These are phyloP conservation scores for Oreochromis tanganicae DNA, from an alignment of 2,113 vertebrate species.

Conservation along the genomic window DNA sequence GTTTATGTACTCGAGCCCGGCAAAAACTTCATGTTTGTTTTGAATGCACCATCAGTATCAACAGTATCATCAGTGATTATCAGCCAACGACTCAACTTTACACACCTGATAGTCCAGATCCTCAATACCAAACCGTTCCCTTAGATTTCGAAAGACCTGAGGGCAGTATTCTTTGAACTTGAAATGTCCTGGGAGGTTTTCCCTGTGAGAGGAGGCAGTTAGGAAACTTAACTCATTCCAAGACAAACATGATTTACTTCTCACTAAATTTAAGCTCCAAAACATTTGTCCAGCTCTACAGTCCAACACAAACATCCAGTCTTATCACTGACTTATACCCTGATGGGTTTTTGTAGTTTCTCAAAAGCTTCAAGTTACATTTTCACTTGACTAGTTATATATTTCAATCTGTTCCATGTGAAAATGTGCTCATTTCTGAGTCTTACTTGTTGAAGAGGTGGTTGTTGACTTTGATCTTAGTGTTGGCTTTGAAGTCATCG, in stretches of 20 bases:
- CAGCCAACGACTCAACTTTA: neutral
- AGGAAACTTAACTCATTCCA: neutral
- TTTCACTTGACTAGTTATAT: neutral
- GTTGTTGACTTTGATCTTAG: slow-evolving; percentile 95
- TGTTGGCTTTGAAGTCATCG: slow-evolving; percentile 94
- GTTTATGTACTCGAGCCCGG: neutral
- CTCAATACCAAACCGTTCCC: slow-evolving; percentile 88
- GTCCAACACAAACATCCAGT: neutral
- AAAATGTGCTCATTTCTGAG: neutral
- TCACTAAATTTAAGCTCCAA: neutral
- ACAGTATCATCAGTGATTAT: neutral
- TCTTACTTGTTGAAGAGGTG: slow-evolving; percentile 91
- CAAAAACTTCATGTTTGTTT: neutral
- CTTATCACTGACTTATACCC: neutral
- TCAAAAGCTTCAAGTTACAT: neutral
- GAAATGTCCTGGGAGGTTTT: slow-evolving; percentile 91
- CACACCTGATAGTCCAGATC: slow-evolving; percentile 90
- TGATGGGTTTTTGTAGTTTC: accelerated
- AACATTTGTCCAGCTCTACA: neutral
- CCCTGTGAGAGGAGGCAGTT: slow-evolving; percentile 65
- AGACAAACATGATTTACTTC: neutral
- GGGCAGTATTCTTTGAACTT: slow-evolving; percentile 97
- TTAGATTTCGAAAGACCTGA: slow-evolving; percentile 90
- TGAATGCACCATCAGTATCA: neutral
- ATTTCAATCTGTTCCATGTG: neutral